phyloP scores from a whole-genome alignment of 2,113 vertebrate species.

The Chionodraco myersi region DNA sequence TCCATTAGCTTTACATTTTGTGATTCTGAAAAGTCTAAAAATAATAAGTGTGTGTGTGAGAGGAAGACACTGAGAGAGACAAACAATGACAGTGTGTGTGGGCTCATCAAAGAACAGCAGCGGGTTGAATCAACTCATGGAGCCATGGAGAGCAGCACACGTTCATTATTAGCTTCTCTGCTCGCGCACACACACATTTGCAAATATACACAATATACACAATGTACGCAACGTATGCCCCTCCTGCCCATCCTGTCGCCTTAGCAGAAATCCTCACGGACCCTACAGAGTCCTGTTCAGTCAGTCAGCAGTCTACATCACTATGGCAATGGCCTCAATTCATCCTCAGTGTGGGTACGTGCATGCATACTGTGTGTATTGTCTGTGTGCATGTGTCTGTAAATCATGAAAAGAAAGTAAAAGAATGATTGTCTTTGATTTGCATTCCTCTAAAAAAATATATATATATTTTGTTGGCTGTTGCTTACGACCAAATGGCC shows the following conservation, averaged over 20 bases:
- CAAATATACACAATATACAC: conserved; percentile 12
- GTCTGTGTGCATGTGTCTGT: not conserved
- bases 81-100: conserved; percentile 25
- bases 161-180: conserved; percentile 51
- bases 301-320: conserved; percentile 48
- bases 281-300: conserved; percentile 37
- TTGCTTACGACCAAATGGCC: not conserved
- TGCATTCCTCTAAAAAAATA: not conserved
- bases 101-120: conserved; percentile 56
- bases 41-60: not conserved
- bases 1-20: not conserved
- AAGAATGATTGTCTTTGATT: not conserved
- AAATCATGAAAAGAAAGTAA: not conserved
- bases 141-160: conserved; percentile 25
- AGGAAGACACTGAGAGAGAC: not conserved
- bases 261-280: conserved; percentile 43
- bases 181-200: not conserved
- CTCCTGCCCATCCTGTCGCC: conserved; percentile 14
- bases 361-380: not conserved
- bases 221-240: not conserved
- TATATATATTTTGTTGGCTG: not conserved
- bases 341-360: conserved; percentile 20
- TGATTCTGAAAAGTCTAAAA: not conserved
- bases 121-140: conserved; percentile 43
- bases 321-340: conserved; percentile 70